phyloP scores from a whole-genome alignment of 2,113 vertebrate species.

The Lutjanus erythropterus region DNA sequence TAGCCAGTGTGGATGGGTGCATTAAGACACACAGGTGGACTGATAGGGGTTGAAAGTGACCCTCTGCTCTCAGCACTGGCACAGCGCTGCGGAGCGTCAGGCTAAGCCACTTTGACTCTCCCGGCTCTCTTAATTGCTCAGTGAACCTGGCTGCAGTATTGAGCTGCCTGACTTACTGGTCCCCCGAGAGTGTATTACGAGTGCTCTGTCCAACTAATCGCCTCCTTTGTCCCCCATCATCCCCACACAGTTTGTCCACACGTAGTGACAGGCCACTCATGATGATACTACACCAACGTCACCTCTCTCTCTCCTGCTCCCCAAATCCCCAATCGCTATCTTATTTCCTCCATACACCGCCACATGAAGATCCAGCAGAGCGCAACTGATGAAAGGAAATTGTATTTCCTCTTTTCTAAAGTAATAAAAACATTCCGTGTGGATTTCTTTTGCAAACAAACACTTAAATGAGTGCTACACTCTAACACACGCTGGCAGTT shows the following conservation, averaged over 20 bases:
- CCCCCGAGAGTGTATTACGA: constrained; percentile 79
- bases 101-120: constrained; percentile 77
- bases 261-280: constrained; percentile 55
- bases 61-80: constrained; percentile 70
- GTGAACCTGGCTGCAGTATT: constrained; percentile 75
- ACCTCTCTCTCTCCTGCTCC: constrained; percentile 12
- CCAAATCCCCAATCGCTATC: neutral
- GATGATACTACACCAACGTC: constrained; percentile 35
- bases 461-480: neutral
- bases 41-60: constrained; percentile 81
- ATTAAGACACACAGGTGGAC: constrained; percentile 76
- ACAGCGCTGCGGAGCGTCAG: constrained; percentile 65
- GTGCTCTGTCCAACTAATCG: constrained; percentile 79
- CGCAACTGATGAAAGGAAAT: constrained; percentile 35
- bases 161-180: constrained; percentile 74
- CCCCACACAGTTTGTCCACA: constrained; percentile 72
- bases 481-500: constrained; percentile 10
- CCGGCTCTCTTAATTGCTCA: constrained; percentile 78
- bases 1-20: constrained; percentile 68
- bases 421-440: constrained; percentile 15
- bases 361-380: constrained; percentile 10
- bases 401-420: constrained; percentile 29
- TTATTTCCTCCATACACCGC: constrained; percentile 22
- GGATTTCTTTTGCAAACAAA: constrained; percentile 21
- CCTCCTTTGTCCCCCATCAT: constrained; percentile 75